Evolutionary conservation across 2,888 invertebrate genomes (phyloP).

Genomic region (Dynastes hyllus): DNA sequence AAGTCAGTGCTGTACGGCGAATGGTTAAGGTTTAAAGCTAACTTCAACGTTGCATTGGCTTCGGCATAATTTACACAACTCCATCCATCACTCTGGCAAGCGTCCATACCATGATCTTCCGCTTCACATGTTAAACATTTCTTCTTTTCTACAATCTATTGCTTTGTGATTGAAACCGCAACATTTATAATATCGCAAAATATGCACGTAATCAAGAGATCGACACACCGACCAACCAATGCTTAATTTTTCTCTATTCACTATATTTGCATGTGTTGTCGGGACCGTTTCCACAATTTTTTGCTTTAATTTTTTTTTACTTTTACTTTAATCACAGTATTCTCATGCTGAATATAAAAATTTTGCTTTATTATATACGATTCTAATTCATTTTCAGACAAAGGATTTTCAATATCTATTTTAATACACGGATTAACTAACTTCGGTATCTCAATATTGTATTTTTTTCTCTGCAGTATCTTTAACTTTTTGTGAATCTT

Average conservation of each 20-base stretch:
- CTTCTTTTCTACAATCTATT: neutral
- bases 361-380: too few species aligned
- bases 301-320: neutral
- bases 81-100: too few species aligned
- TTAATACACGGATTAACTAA: neutral
- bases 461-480: neutral
- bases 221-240: neutral
- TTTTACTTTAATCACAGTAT: too few species aligned
- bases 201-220: neutral
- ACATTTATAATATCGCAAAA: neutral
- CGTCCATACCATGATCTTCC: neutral
- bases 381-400: too few species aligned
- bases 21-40: too few species aligned
- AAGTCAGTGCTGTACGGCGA: too few species aligned
- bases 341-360: too few species aligned
- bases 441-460: neutral
- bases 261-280: neutral
- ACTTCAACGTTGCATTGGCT: too few species aligned
- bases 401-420: neutral
- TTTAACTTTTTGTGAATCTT: neutral
- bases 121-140: neutral
- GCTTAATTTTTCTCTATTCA: neutral
- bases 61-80: too few species aligned
- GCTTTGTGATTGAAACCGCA: neutral
- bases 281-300: neutral